Conservation (phyloP, 2,113 vertebrate genomes). For the Agapornis roseicollis region DNA sequence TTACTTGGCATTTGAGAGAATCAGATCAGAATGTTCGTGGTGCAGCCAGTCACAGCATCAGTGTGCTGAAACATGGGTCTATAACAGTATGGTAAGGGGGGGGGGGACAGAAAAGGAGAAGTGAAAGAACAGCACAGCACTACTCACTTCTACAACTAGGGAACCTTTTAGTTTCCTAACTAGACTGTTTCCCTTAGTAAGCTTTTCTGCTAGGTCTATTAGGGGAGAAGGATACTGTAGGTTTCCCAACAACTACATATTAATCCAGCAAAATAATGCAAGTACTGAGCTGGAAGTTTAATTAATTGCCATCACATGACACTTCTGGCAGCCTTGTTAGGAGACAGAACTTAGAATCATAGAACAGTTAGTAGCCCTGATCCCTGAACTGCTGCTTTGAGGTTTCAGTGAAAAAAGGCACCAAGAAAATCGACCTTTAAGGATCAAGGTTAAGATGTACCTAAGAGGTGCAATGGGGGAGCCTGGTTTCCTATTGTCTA, state of each 20-base stretch:
- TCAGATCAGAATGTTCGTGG: not conserved
- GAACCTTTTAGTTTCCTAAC: not conserved
- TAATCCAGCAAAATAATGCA: not conserved
- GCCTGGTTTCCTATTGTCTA: not conserved
- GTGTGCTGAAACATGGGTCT: not conserved
- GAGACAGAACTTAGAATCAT: not conserved
- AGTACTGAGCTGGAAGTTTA: not conserved
- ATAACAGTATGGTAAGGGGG: not conserved
- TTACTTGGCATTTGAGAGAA: not conserved
- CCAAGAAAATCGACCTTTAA: not conserved
- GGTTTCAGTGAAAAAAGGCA: not conserved
- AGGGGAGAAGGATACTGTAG: not conserved
- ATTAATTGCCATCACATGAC: not conserved
- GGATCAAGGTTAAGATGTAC: not conserved
- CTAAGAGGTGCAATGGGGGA: not conserved
- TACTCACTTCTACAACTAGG: not conserved
- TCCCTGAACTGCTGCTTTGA: not conserved
- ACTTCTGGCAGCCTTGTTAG: not conserved
- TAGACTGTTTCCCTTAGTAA: not conserved
- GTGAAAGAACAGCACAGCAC: not conserved
- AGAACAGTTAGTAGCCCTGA: not conserved
- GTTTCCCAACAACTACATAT: not conserved
- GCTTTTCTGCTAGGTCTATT: not conserved
- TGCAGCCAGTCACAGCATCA: not conserved
- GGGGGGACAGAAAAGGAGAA: not conserved